phyloP scores from a whole-genome alignment of 2,888 invertebrate genomes.

The Cantharis lateralis region DNA sequence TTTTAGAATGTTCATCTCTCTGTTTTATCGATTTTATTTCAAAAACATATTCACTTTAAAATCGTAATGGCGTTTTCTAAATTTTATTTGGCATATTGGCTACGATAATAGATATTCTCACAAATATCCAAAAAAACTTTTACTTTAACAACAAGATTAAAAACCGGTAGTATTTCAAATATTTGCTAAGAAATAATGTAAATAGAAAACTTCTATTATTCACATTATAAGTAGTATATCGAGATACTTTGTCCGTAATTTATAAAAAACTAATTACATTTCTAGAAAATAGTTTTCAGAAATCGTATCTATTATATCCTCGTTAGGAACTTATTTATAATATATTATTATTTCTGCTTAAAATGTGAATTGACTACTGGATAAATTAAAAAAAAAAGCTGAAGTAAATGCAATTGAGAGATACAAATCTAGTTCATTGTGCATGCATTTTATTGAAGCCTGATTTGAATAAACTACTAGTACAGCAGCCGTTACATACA shows the following conservation, averaged over 20 bases:
- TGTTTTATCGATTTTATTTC: conserved; percentile 45
- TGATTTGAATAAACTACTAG: conserved; percentile 43
- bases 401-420: conserved; percentile 19
- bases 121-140: neutral
- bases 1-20: conserved; percentile 2
- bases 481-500: conserved; percentile 30
- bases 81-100: neutral
- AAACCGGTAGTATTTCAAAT: neutral
- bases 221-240: too few species aligned
- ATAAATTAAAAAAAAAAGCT: neutral
- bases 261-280: neutral
- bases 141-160: neutral
- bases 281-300: neutral
- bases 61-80: conserved; percentile 22
- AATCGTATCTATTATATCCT: neutral
- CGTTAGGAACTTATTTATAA: neutral
- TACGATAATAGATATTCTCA: neutral
- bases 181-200: neutral
- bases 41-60: conserved; percentile 37
- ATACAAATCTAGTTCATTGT: conserved; percentile 26
- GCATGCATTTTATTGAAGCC: conserved; percentile 40
- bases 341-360: neutral
- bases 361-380: neutral
- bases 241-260: neutral
- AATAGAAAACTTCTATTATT: neutral